Conservation (phyloP, 1,140 invertebrate genomes). For the Drosophila equinoxialis region DNA sequence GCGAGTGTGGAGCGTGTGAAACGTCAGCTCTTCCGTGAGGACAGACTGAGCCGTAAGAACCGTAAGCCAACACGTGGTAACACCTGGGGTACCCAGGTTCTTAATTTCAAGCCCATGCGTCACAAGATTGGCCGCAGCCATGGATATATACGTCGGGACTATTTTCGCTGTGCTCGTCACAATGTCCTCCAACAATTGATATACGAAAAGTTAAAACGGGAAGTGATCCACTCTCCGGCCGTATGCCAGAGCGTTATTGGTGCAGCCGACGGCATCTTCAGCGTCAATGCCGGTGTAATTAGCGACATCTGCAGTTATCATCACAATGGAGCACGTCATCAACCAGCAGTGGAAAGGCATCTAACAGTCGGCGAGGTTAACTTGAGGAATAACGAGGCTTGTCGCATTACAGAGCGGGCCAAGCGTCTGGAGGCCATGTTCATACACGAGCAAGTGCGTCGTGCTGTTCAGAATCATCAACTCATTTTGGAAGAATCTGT, state of each 20-base stretch:
- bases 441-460: slow-evolving; percentile 59
- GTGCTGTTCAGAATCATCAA: slow-evolving; percentile 51
- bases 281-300: slow-evolving; percentile 44
- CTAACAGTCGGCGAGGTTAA: slow-evolving; percentile 32
- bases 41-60: slow-evolving; percentile 31
- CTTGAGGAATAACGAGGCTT: slow-evolving; percentile 46
- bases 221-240: slow-evolving; percentile 37
- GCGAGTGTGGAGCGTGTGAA: slow-evolving; percentile 59
- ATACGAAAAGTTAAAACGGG: slow-evolving; percentile 41
- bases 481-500: slow-evolving; percentile 70
- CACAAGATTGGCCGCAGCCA: slow-evolving; percentile 38
- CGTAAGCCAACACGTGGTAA: slow-evolving; percentile 28
- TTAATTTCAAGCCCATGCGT: slow-evolving; percentile 47
- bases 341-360: slow-evolving; percentile 32
- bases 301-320: slow-evolving; percentile 57
- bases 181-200: slow-evolving; percentile 39
- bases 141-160: slow-evolving; percentile 39
- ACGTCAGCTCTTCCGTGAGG: slow-evolving; percentile 60
- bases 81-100: slow-evolving; percentile 42
- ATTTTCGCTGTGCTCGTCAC: slow-evolving; percentile 34
- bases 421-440: slow-evolving; percentile 63
- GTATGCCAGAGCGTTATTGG: slow-evolving; percentile 41
- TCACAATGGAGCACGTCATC: slow-evolving; percentile 40
- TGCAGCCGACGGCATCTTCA: slow-evolving; percentile 50
- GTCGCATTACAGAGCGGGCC: slow-evolving; percentile 49